These are phyloP conservation scores for Polyommatus icarus DNA, from an alignment of 2,888 invertebrate genomes.

Conservation along the genomic window DNA sequence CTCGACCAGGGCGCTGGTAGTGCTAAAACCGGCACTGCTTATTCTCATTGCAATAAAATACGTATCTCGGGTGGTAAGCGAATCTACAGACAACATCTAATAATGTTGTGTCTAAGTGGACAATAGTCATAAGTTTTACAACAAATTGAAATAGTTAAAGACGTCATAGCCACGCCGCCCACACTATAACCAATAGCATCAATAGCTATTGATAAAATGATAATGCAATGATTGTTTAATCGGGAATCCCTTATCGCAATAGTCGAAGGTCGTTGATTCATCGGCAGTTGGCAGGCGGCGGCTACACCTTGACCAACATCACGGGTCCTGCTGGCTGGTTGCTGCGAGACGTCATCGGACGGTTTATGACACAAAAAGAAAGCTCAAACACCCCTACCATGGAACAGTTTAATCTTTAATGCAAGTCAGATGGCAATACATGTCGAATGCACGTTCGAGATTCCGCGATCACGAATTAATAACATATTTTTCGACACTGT, in stretches of 20 bases:
- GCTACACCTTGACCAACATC: conserved; percentile 64
- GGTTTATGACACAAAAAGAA: conserved; percentile 63
- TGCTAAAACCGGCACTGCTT: too few species aligned
- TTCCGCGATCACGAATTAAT: neutral
- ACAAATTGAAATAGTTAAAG: neutral
- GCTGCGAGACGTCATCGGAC: conserved; percentile 55
- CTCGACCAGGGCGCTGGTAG: too few species aligned
- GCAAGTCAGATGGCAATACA: too few species aligned
- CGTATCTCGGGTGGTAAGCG: too few species aligned
- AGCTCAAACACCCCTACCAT: conserved; percentile 58
- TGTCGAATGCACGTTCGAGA: neutral
- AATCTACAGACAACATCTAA: too few species aligned
- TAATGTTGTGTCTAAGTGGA: too few species aligned
- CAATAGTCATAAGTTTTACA: neutral
- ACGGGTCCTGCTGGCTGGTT: conserved; percentile 51
- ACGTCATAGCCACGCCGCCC: neutral
- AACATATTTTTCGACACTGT: neutral
- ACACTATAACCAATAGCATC: neutral
- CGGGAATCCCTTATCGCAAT: conserved; percentile 25
- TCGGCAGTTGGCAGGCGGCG: conserved; percentile 33
- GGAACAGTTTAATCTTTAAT: too few species aligned
- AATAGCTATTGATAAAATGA: neutral
- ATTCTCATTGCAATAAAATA: too few species aligned
- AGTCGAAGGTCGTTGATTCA: conserved; percentile 38
- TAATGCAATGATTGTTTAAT: neutral